Base-by-base conservation (phyloP, 2,797 vertebrate genomes). In the Gallinago nigripennis region DNA sequence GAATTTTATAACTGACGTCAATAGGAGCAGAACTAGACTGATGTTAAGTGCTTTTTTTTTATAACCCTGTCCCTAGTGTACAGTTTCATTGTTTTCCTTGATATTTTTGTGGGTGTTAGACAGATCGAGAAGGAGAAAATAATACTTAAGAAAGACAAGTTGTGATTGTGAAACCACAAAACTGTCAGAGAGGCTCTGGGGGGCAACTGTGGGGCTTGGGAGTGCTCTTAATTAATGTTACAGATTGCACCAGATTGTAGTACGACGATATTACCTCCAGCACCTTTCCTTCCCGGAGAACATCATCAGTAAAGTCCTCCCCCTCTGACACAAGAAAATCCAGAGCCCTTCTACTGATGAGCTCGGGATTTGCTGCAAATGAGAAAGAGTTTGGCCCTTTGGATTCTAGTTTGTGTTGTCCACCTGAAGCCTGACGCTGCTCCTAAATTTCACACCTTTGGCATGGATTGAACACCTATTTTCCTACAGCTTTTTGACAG, bases 1-100 rank as follows among this genome's bases (percentile, higher is more conserved):
- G 93, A 97, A 92, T 95, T 94, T 95, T 83, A 24, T 46, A 73
- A 48, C 57, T 94, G 94, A 95, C 73, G 75, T 94, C 94, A 96
- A 53, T 92, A 81, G 77, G 63, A 94, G 85, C 83, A 90, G 75
- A 94, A 84, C 23, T 60, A 95, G 63, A 43, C 87, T 82, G 75
- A 80, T 90, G 41, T 69, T 64, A 63, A 94, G 56, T 84, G 30
- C 28, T 86, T 83, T 94, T 83, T 94, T 95, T 91, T 92, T 75
- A 63, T 90, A 90, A 70, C 72, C 56, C 20, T 0, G 57, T 94
- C 92, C 91, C 86, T 73, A 43, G 92, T 51, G 92, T 84, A 51
- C 8, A 31, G 41, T 92, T 95, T 92, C 68, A 80, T 86, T 94
- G 91, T 87, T 96, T 95, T 77, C 71, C 60, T 46, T 87, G 71